Base-by-base conservation (phyloP, 2,113 vertebrate species). In the Anser cygnoides region DNA sequence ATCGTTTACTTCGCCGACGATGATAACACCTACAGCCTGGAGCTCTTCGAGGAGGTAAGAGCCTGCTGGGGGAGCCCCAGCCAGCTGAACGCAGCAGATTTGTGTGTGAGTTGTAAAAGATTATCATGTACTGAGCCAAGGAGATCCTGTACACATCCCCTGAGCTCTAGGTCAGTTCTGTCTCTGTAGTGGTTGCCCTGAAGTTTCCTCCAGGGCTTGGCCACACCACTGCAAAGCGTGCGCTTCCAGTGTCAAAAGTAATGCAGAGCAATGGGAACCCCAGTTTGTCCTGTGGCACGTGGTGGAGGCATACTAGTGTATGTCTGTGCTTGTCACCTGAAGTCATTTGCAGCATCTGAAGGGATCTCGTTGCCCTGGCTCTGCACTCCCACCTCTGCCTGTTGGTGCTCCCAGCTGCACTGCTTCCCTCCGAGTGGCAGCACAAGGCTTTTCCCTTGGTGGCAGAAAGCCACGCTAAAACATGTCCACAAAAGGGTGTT, bases 11-110 rank as follows among this genome's bases (percentile, higher is more conserved):
- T 99, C 17, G 99, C 99, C 0, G 99, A 99, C 0, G 99, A 99
- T 0, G 99, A 99, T 95, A 99, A 99, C 97, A 99, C 99, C 20
- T 99, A 99, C 98, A 99, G 99, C 91, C 97, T 99, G 98, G 99
- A 99, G 98, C 98, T 99, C 87, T 99, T 99, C 39, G 99, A 99
- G 96, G 99, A 99, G 99, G 99, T 99, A 83, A 96, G 98, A 41
- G 6, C 91, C 17, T 31, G 70, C 14, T 49, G 61, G 52, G 50
- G 19, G 18, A 8, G 11, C 8, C 49, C 13, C 31, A 14, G 0
- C 25, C 26, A 21, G 22, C 46, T 33, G 20, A 44, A 12, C 21
- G 12, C 39, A 9, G 68, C 6, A 7, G 22, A 2, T 9, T 13
- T 33, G 58, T 59, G 23, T 3, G 2, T 29, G 75, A 22, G 11